phyloP scores from a whole-genome alignment of 2,888 invertebrate species.

The Melinopterus prodromus region DNA sequence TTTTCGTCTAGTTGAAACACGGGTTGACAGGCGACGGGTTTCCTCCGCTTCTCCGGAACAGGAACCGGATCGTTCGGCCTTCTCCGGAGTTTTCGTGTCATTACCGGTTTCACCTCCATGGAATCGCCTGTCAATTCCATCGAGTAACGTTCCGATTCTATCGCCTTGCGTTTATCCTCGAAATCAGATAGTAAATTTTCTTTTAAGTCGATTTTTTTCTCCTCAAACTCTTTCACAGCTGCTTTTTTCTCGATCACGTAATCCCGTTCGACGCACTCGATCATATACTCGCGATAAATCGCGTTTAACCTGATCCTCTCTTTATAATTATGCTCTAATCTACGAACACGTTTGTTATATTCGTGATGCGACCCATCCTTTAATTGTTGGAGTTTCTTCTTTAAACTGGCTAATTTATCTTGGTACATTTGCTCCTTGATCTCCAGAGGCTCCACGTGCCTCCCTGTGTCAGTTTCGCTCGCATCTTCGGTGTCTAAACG shows the following conservation, averaged over 20 bases:
- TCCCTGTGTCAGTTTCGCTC: slow-evolving; percentile 92
- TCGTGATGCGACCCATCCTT: slow-evolving; percentile 89
- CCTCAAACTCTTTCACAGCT: slow-evolving; percentile 92
- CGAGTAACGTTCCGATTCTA: slow-evolving; percentile 85
- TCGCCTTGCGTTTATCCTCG: slow-evolving; percentile 89
- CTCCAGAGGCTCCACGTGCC: slow-evolving; percentile 82
- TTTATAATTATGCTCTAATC: slow-evolving; percentile 81
- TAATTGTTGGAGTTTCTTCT: slow-evolving; percentile 88
- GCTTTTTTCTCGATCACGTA: slow-evolving; percentile 88
- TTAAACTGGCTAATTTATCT: slow-evolving; percentile 87
- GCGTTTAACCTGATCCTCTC: slow-evolving; percentile 82
- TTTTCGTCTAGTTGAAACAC: slow-evolving; percentile 88
- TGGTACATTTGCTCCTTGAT: slow-evolving; percentile 92
- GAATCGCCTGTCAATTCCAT: slow-evolving; percentile 92
- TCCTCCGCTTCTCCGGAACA: slow-evolving; percentile 85
- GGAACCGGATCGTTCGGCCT: slow-evolving; percentile 95
- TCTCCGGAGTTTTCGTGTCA: slow-evolving; percentile 90
- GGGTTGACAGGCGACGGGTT: slow-evolving; percentile 85
- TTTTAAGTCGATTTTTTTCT: slow-evolving; percentile 89
- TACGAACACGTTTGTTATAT: slow-evolving; percentile 81
- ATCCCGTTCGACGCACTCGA: slow-evolving; percentile 88
- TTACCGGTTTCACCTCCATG: slow-evolving; percentile 93
- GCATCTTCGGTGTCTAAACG: slow-evolving; percentile 91
- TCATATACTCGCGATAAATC: slow-evolving; percentile 81
- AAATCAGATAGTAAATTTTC: slow-evolving; percentile 90